Evolutionary conservation across 2,113 vertebrate genomes (phyloP).

Genomic region (Tetrao urogallus): DNA sequence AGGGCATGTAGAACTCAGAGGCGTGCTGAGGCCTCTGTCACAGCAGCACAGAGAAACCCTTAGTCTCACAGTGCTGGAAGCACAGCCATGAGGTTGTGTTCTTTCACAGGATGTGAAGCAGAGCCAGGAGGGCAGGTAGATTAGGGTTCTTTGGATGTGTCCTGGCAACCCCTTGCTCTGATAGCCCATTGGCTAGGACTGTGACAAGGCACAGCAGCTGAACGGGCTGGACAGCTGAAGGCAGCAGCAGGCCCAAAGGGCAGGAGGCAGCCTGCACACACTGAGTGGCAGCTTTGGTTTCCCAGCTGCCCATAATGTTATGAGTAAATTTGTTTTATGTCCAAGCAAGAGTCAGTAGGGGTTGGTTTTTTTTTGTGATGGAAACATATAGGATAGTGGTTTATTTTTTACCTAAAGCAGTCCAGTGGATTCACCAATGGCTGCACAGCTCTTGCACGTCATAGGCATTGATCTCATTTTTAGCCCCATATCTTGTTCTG

Average conservation of each 20-base stretch:
- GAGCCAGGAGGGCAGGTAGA: neutral
- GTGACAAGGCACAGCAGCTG: neutral
- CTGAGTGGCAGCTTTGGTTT: neutral
- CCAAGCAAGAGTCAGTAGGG: neutral
- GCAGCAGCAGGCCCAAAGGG: neutral
- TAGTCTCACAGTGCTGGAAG: neutral
- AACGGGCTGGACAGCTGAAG: neutral
- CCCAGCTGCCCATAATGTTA: neutral
- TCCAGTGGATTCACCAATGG: neutral
- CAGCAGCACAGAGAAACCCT: neutral
- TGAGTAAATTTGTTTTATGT: rapidly evolving
- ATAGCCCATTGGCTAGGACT: neutral
- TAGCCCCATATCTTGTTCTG: neutral
- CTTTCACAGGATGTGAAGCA: neutral
- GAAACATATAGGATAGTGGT: neutral
- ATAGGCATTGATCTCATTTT: neutral
- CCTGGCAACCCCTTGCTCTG: neutral
- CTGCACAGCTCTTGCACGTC: neutral
- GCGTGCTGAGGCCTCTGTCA: neutral
- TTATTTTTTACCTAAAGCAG: neutral
- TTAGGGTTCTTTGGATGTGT: neutral
- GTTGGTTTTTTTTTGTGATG: neutral
- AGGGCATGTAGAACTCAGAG: neutral
- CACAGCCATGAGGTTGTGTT: neutral
- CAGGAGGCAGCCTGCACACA: neutral